Conservation (phyloP, 2,888 invertebrate species). For the Phania funesta region DNA sequence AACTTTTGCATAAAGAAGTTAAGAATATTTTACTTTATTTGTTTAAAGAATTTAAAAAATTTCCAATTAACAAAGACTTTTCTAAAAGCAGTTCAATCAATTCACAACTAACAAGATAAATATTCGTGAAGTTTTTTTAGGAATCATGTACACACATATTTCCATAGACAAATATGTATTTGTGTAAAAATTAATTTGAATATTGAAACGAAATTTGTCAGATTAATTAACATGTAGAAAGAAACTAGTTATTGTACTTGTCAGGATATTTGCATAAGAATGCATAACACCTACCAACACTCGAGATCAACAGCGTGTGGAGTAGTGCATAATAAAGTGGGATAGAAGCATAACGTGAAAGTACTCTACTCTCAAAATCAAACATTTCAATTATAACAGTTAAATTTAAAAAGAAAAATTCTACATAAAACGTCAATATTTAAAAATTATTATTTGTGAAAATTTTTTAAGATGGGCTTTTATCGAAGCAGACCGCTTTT, state of each 20-base stretch:
- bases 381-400: neutral
- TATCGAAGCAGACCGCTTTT: too few species aligned
- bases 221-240: conserved; percentile 51
- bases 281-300: conserved; percentile 43
- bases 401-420: neutral
- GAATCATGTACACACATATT: conserved; percentile 32
- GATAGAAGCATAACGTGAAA: neutral
- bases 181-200: conserved; percentile 3
- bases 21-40: conserved; percentile 49
- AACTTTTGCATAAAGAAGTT: neutral
- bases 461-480: too few species aligned
- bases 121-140: neutral
- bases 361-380: neutral
- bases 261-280: conserved; percentile 28
- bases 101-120: neutral
- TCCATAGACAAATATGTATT: conserved; percentile 58
- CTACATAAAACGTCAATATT: too few species aligned
- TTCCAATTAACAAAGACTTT: neutral
- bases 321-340: neutral
- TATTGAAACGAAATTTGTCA: conserved; percentile 44
- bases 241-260: conserved; percentile 4
- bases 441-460: too few species aligned
- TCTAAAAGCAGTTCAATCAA: neutral
- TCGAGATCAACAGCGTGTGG: neutral
- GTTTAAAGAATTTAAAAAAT: neutral